phyloP scores from a whole-genome alignment of 2,113 vertebrate genomes.

The Ovis canadensis region DNA sequence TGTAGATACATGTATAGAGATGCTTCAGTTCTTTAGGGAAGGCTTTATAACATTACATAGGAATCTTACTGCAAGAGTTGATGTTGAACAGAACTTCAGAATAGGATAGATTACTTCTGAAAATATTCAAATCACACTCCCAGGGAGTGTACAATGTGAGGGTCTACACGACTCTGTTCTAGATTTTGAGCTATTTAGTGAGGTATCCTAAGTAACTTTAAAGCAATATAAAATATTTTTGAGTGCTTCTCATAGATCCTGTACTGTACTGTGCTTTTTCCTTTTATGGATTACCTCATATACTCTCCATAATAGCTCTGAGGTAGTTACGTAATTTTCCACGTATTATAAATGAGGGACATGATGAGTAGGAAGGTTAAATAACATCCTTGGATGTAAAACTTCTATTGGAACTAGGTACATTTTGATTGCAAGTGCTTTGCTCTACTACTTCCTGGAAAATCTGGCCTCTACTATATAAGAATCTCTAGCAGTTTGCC shows the following conservation, averaged over 20 bases:
- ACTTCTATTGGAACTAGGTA: background rate
- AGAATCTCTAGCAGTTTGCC: background rate
- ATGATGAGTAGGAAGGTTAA: background rate
- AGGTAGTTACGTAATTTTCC: background rate
- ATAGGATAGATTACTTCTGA: background rate
- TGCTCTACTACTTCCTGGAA: background rate
- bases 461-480: background rate
- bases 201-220: constrained; percentile 24
- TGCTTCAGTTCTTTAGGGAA: background rate
- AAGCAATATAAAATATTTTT: constrained; percentile 31
- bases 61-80: constrained; percentile 28
- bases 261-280: background rate
- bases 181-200: constrained; percentile 11
- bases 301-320: background rate
- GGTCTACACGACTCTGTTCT: background rate
- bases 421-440: background rate
- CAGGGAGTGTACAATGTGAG: background rate
- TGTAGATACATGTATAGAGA: background rate
- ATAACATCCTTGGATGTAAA: background rate
- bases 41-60: constrained; percentile 20
- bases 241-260: background rate
- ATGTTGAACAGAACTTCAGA: constrained; percentile 47
- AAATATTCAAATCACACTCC: constrained; percentile 27
- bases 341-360: background rate
- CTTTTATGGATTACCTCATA: constrained; percentile 5